Percentiles rank a stretch among this genome's conserved stretches.
phyloP scores from a whole-genome alignment of 2,888 invertebrate genomes.

The Pecten maximus region DNA sequence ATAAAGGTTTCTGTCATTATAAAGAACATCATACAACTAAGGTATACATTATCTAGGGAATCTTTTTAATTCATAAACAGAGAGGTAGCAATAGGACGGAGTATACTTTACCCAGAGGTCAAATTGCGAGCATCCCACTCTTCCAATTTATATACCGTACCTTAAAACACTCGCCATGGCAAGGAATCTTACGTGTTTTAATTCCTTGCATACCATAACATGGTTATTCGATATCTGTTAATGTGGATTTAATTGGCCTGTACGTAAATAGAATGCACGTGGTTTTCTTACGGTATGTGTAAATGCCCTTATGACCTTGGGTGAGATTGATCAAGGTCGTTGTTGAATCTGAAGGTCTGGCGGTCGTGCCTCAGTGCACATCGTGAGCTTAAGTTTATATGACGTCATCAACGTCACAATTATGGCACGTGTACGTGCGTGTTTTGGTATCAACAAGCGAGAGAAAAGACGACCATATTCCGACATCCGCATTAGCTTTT shows the following conservation, averaged over 20 bases:
- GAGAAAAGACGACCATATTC: not conserved
- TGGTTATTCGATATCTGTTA: slow-evolving; percentile 23
- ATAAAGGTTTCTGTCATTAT: not conserved
- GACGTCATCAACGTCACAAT: not conserved
- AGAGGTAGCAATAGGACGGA: not conserved
- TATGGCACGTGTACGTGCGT: not conserved
- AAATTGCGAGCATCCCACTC: not conserved
- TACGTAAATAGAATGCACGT: slow-evolving; percentile 16
- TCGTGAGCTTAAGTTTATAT: not conserved
- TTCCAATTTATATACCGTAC: not conserved
- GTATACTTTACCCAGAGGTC: not conserved
- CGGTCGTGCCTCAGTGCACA: not conserved
- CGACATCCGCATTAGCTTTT: not conserved
- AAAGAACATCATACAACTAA: no score
- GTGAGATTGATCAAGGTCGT: not conserved
- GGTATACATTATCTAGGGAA: not conserved
- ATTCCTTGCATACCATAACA: not conserved
- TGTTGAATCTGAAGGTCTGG: not conserved
- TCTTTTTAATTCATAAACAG: not conserved
- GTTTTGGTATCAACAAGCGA: not conserved
- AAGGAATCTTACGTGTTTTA: slow-evolving; percentile 5
- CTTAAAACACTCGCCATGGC: not conserved
- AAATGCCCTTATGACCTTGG: slow-evolving; percentile 1
- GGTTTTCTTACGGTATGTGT: slow-evolving; percentile 1
- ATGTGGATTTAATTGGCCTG: slow-evolving; percentile 13